Evolutionary conservation across 2,113 vertebrate genomes (phyloP).

Genomic region (Labeo rohita): DNA sequence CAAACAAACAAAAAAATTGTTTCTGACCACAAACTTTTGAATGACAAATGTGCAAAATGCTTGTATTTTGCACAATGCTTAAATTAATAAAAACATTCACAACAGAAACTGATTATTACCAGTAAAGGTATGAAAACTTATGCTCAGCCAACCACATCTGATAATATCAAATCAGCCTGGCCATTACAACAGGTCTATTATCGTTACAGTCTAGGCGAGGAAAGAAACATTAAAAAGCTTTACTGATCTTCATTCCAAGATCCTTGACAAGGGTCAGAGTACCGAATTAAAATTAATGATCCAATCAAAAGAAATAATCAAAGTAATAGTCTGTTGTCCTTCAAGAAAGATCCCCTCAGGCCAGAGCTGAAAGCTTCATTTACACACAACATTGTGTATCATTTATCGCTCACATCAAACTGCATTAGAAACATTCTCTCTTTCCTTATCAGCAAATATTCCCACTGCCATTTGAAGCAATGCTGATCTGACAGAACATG

Average conservation of each 20-base stretch:
- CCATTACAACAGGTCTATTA: too few relatives aligned
- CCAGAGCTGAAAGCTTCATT: conserved; percentile 5
- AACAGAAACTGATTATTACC: too few relatives aligned
- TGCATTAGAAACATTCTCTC: neutral
- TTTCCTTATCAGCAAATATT: neutral
- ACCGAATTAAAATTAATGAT: neutral
- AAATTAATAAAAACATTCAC: too few relatives aligned
- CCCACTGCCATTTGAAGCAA: neutral
- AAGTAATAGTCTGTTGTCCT: conserved; percentile 3
- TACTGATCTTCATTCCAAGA: neutral
- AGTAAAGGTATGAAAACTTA: too few relatives aligned
- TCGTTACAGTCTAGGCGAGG: too few relatives aligned
- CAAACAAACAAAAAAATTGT: too few relatives aligned
- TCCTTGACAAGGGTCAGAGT: neutral
- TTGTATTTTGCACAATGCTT: too few relatives aligned
- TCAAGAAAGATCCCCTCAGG: neutral
- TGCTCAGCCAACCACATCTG: too few relatives aligned
- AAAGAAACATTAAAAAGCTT: neutral
- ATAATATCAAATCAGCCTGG: too few relatives aligned
- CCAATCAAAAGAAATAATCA: neutral
- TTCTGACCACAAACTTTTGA: too few relatives aligned
- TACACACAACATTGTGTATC: neutral
- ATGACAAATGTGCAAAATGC: too few relatives aligned
- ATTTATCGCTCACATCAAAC: neutral
- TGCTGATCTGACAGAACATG: neutral